Evolutionary conservation across 2,113 vertebrate genomes (phyloP).

Genomic region (Zingel zingel): DNA sequence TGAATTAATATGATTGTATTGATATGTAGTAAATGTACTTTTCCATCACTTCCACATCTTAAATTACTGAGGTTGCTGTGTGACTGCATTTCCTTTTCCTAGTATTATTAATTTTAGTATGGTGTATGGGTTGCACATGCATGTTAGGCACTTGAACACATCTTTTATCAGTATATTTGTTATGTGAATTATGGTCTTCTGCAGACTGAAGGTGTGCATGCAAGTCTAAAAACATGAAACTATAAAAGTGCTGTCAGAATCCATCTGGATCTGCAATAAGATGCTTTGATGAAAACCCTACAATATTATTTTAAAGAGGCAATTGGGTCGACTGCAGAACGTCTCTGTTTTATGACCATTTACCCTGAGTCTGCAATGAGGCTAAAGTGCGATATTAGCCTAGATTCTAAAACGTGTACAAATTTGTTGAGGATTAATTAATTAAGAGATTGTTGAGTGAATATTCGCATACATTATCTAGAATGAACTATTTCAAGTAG

Average conservation of each 20-base stretch:
- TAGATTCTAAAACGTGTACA: neutral
- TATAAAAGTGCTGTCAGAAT: neutral
- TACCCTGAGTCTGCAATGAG: neutral
- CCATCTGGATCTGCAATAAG: neutral
- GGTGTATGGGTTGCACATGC: neutral
- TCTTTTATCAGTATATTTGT: too few relatives aligned
- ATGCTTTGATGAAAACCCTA: neutral
- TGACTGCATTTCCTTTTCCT: neutral
- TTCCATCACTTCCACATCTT: neutral
- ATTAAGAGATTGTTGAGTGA: neutral
- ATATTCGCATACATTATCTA: neutral
- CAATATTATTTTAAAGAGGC: neutral
- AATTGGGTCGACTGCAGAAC: neutral
- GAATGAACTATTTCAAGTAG: neutral
- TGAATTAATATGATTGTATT: neutral
- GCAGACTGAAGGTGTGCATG: neutral
- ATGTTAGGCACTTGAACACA: neutral
- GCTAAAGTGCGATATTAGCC: neutral
- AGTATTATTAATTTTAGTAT: neutral
- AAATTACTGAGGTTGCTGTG: neutral
- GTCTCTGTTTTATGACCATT: neutral
- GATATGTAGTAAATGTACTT: neutral
- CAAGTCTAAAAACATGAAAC: neutral
- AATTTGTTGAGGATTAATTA: neutral
- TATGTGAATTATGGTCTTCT: neutral